A percentile compares a stretch with the other conserved stretches of the same genome.
These are phyloP conservation scores for Acleris cristana DNA, from an alignment of 2,888 invertebrate species.

Conservation along the genomic window DNA sequence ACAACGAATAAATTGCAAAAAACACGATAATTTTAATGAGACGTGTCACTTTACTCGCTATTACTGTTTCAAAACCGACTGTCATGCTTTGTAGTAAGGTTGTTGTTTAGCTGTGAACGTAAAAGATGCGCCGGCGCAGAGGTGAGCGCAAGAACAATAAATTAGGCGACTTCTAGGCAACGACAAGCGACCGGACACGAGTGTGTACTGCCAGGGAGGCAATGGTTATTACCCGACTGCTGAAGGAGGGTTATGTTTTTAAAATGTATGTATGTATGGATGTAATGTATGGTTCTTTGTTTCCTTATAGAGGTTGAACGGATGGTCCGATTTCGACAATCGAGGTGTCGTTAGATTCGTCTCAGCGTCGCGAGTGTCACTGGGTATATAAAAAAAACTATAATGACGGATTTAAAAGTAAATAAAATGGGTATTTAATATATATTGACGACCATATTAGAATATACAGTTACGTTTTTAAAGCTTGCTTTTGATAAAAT, in stretches of 20 bases:
- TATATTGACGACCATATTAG: too few relatives aligned
- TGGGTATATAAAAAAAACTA: too few relatives aligned
- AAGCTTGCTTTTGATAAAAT: too few relatives aligned
- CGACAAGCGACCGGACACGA: constrained; percentile 29
- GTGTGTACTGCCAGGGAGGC: constrained; percentile 25
- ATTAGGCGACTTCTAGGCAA: constrained; percentile 44
- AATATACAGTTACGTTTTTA: too few relatives aligned
- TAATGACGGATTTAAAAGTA: too few relatives aligned
- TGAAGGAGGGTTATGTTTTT: constrained; percentile 13
- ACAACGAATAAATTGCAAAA: constrained; percentile 17
- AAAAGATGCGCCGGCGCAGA: constrained; percentile 47
- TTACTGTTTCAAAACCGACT: background rate
- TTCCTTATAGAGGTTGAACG: too few relatives aligned
- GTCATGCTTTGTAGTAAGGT: background rate
- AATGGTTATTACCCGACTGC: constrained; percentile 4
- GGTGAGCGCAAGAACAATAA: constrained; percentile 51
- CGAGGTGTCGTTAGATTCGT: too few relatives aligned
- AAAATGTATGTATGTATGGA: background rate
- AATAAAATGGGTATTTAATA: too few relatives aligned
- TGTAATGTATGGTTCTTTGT: too few relatives aligned
- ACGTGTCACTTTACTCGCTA: constrained; percentile 22
- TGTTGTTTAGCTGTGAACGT: background rate
- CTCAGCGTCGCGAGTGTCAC: too few relatives aligned
- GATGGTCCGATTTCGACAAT: too few relatives aligned
- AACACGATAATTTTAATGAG: constrained; percentile 24